Conservation (phyloP, 1,140 invertebrate genomes). For the Dermatophagoides farinae region DNA sequence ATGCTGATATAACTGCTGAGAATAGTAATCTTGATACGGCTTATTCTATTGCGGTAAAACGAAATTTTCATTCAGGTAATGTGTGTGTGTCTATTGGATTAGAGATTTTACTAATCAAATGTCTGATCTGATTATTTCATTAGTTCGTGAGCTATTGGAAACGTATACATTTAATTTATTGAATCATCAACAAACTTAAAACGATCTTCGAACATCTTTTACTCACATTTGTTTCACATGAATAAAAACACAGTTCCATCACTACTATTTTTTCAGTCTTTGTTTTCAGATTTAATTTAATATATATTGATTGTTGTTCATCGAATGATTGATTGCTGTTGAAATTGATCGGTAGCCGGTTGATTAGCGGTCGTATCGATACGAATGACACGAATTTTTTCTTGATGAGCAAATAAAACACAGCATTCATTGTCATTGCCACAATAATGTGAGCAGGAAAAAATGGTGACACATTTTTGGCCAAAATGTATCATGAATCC, state of each 20-base stretch:
- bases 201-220: no score
- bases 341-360: neutral
- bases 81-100: no score
- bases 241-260: no score
- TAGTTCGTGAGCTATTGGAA: no score
- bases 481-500: slow-evolving; percentile 29
- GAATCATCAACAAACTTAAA: no score
- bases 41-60: slow-evolving; percentile 41
- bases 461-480: slow-evolving; percentile 40
- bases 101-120: no score
- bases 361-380: slow-evolving; percentile 30
- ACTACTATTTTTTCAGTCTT: no score
- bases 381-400: slow-evolving; percentile 33
- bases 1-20: slow-evolving; percentile 49
- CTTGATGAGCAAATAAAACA: slow-evolving; percentile 36
- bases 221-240: no score
- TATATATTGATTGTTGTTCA: no score
- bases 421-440: slow-evolving; percentile 42
- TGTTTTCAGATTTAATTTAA: no score
- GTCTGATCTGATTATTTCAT: no score
- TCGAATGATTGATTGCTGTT: neutral
- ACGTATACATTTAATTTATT: no score
- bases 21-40: slow-evolving; percentile 62
- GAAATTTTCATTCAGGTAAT: neutral
- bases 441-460: slow-evolving; percentile 44